Percentiles rank a stretch among this genome's conserved stretches.
These are phyloP conservation scores for Chrysochloris asiatica DNA, from an alignment of 2,113 vertebrate species.

Conservation along the genomic window DNA sequence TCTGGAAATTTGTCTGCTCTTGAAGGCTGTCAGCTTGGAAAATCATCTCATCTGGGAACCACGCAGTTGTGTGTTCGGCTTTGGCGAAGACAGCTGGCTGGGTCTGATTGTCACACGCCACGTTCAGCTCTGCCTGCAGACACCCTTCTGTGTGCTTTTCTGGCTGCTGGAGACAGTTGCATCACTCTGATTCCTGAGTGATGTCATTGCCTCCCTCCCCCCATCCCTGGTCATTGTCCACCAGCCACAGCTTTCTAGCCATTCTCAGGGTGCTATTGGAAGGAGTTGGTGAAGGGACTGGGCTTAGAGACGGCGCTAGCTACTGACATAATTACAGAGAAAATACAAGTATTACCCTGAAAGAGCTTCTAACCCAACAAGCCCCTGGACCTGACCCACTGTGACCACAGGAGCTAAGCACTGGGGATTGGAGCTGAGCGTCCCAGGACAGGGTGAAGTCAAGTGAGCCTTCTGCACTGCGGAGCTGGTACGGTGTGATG, in stretches of 20 bases:
- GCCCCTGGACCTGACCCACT: rapidly evolving
- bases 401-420: rapidly evolving
- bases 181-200: too few relatives aligned
- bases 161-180: too few relatives aligned
- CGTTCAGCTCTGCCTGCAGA: background rate
- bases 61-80: rapidly evolving
- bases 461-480: background rate
- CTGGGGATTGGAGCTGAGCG: rapidly evolving
- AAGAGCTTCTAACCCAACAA: background rate
- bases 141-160: background rate
- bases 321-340: background rate
- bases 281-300: background rate
- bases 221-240: rapidly evolving
- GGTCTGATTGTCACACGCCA: background rate
- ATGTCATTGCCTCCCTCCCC: too few relatives aligned
- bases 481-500: too few relatives aligned
- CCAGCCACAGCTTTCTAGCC: rapidly evolving
- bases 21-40: background rate
- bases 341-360: background rate
- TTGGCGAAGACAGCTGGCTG: background rate
- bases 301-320: background rate
- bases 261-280: rapidly evolving
- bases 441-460: background rate
- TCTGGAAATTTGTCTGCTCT: background rate
- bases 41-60: background rate